A percentile compares a stretch with the other conserved stretches of the same genome.
Conservation (phyloP, 2,888 invertebrate species). For the Therioaphis trifolii region DNA sequence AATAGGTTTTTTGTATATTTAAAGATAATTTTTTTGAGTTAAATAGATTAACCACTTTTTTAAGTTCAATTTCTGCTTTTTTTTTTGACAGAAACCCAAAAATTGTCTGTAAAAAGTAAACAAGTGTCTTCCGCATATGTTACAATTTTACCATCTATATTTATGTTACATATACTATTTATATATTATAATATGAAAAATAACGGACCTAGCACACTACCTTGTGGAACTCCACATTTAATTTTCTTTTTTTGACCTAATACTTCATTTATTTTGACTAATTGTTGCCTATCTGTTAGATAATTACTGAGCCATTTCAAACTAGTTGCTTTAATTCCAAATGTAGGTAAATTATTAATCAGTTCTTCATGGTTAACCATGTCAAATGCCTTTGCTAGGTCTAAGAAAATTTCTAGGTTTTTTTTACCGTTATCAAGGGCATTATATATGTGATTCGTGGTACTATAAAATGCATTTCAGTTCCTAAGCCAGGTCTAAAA, state of each 20-base stretch:
- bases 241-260: conserved; percentile 39
- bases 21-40: conserved; percentile 8
- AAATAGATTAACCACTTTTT: background rate
- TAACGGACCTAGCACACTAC: background rate
- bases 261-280: no score
- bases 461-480: background rate
- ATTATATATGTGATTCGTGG: background rate
- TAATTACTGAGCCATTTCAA: background rate
- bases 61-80: no score
- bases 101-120: conserved; percentile 4
- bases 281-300: conserved; percentile 32
- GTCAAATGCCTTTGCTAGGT: no score
- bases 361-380: background rate
- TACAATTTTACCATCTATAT: conserved; percentile 15
- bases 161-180: background rate
- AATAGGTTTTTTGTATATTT: background rate
- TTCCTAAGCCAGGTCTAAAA: background rate
- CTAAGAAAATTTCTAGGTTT: background rate
- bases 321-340: background rate
- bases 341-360: background rate
- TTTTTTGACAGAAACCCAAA: background rate
- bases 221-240: conserved; percentile 19
- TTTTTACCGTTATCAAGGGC: background rate
- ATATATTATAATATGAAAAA: conserved; percentile 22
- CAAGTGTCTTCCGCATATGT: conserved; percentile 25